A percentile compares a stretch with the other conserved stretches of the same genome.
Conservation (phyloP, 2,888 invertebrate species). For the Aquatica leii region DNA sequence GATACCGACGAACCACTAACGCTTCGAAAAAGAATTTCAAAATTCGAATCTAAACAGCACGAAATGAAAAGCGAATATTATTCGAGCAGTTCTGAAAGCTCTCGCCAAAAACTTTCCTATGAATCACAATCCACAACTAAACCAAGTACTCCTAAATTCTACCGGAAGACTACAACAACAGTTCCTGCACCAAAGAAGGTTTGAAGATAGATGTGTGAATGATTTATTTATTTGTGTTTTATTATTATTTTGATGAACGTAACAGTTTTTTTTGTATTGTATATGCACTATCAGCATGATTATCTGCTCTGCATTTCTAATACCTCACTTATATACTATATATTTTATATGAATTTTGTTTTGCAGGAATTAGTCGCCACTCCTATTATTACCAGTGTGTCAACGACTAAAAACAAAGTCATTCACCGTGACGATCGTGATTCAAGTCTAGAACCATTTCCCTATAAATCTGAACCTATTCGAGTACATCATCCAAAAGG, state of each 20-base stretch:
- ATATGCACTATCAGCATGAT: constrained; percentile 3
- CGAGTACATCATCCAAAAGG: constrained; percentile 56
- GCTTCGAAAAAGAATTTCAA: constrained; percentile 47
- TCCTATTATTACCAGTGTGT: constrained; percentile 63
- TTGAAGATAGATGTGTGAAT: constrained; percentile 42
- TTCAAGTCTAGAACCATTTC: constrained; percentile 60
- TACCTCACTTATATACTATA: too few species aligned
- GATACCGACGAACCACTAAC: constrained; percentile 72
- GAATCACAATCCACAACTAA: constrained; percentile 35
- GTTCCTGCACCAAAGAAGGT: constrained; percentile 58
- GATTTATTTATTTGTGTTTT: constrained; percentile 14
- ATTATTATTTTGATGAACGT: neutral
- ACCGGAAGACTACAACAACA: constrained; percentile 54
- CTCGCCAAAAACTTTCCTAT: constrained; percentile 46
- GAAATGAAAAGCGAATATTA: constrained; percentile 50
- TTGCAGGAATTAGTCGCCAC: constrained; percentile 66
- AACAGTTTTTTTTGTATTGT: neutral
- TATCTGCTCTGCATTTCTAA: neutral
- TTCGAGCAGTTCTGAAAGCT: constrained; percentile 51
- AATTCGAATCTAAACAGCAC: constrained; percentile 53
- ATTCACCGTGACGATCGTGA: constrained; percentile 55
- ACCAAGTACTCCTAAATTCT: constrained; percentile 48
- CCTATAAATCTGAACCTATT: constrained; percentile 59
- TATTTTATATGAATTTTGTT: constrained; percentile 20
- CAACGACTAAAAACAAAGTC: constrained; percentile 57